Base-by-base conservation (phyloP, 1,140 invertebrate genomes). In the Nylanderia fulva region DNA sequence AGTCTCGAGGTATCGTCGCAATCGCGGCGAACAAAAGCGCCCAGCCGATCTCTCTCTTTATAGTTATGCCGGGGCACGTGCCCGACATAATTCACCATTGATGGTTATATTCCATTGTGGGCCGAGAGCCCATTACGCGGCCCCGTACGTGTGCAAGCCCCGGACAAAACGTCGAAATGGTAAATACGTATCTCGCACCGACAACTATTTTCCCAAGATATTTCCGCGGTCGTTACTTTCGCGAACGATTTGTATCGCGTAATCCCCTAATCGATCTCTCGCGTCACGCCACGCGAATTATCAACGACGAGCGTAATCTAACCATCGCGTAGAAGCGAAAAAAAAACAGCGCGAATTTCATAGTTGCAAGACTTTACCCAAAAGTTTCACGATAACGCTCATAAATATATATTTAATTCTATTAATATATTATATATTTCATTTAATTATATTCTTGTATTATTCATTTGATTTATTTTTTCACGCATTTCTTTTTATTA, bases 101-200 rank as follows among this genome's bases (percentile, higher is more conserved):
- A 94, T 93, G 90, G 90, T 90, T 92, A 88, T 91, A 91, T 93
- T 91, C 92, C 89, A 93, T 93, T 94, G 92, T 93, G 86, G 85
- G 54, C 84, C 72, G 68, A 68, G 79, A 68, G 79, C 90, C 91
- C 90, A 93, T 93, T 92, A 93, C 87, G n/a, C n/a, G 71, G 85
- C 75, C 74, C 33, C 87, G 85, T 88, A 91, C 88, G 29, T 3
- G 90, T 84, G 66, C 83, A 36, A 80, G 64, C 87, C 68, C 77
- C 77, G 89, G 69, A 88, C 86, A 76, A 88, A 91, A 91, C 84
- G 71, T 64, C 60, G 77, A 79, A 87, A 88, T 90, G 54, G 85
- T 90, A 92, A 92, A 87, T 87, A 90, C 75, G 84, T 84, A 42
- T 63, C 61, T 76, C 60, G 42, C 42, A 54, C 54, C 54, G 66